Conservation (phyloP, 1,140 invertebrate genomes). For the Gonioctena quinquepunctata region DNA sequence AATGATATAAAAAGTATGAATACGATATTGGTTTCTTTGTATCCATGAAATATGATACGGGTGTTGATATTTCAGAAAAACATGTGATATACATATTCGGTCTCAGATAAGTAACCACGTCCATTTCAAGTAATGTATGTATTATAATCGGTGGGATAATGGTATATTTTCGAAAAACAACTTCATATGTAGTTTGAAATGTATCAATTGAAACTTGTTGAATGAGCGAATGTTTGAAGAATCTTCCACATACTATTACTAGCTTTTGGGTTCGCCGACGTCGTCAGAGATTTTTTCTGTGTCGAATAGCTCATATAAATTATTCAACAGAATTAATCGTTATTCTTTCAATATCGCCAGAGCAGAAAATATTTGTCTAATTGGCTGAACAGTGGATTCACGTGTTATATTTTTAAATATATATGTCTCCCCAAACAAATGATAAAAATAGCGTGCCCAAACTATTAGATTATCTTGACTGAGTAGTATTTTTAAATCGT, state of each 20-base stretch:
- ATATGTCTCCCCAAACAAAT: constrained; percentile 11
- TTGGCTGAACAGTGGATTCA: not conserved
- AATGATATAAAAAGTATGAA: not conserved
- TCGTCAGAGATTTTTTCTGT: not conserved
- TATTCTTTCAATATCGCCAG: constrained; percentile 10
- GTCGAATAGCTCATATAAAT: not conserved
- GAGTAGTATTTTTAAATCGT: constrained; percentile 9
- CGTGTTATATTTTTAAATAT: constrained; percentile 11
- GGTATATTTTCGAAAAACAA: too few relatives aligned
- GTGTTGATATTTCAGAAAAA: too few relatives aligned
- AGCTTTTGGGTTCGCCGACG: not conserved
- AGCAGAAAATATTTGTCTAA: constrained; percentile 13
- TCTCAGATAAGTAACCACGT: too few relatives aligned
- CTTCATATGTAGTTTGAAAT: too few relatives aligned
- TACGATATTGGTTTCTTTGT: not conserved
- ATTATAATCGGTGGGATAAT: too few relatives aligned
- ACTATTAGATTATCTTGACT: constrained; percentile 16
- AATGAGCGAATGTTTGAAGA: too few relatives aligned
- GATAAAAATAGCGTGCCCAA: constrained; percentile 9
- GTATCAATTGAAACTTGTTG: too few relatives aligned
- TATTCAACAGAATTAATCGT: not conserved
- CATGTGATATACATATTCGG: too few relatives aligned
- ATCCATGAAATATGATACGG: not conserved
- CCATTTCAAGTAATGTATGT: too few relatives aligned
- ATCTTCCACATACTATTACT: too few relatives aligned